Evolutionary conservation across 2,113 vertebrate genomes (phyloP), one percentile per base, ranked within the genome.

Genomic region (Microcebus lehilahytsara): DNA sequence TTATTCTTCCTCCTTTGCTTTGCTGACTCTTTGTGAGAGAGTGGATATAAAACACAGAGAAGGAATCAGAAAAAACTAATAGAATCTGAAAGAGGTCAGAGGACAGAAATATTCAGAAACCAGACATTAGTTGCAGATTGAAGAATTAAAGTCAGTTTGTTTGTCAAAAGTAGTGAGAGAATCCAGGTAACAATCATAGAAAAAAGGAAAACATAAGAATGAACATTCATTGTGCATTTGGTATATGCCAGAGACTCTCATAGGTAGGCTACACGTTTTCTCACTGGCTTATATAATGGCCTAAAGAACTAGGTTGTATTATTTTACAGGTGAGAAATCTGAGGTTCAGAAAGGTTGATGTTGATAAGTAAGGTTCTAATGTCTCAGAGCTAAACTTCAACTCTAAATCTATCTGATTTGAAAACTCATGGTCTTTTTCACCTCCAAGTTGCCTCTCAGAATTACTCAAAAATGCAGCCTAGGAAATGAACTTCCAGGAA

Each of bases 61-160:
- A 37, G 66, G 27, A 72, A 77, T 88, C 10, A 53, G 86, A 89
- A 89, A 40, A 42, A 96, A 27, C 20, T 80, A 60, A 97, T 95
- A 62, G 89, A 96, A 94, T 51, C n/a, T 67, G n/a, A 58, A 96
- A 49, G 27, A 83, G 16, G 20, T 53, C n/a, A 80, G n/a, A 92
- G n/a, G 66, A 80, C 12, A 3, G n/a, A 92, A 75, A 89, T 71
- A 79, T 84, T 71, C 27, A 93, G 78, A 27, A 95, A 37, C 16
- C 27, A 96, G 60, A n/a, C 84, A 37, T 27, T 78, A 77, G 30
- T 42, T 87, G 32, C 58, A 71, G 27, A 80, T 22, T 60, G 77
- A 93, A 88, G 62, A 95, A 67, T 32, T 79, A 49, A 74, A 75
- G 69, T 79, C 46, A 58, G 40, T 77, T 87, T 94, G 25, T 53